Conservation (phyloP, 2,888 invertebrate species). For the Amiota communis region DNA sequence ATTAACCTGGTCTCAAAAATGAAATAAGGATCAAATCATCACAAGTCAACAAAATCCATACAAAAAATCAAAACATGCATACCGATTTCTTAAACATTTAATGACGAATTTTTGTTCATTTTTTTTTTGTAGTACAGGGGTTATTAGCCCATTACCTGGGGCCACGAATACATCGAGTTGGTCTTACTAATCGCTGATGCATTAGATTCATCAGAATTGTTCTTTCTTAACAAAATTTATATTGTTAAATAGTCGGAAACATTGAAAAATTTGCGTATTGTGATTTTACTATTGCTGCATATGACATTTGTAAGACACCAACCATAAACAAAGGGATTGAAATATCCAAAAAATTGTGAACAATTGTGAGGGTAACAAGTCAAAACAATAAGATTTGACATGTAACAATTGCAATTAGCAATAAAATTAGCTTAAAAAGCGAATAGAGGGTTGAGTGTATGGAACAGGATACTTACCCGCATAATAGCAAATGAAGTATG, state of each 20-base stretch:
- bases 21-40: not conserved
- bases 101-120: no score
- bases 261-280: not conserved
- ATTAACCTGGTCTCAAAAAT: not conserved
- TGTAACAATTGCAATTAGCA: constrained; percentile 25
- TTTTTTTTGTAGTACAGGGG: no score
- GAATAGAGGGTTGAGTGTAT: not conserved
- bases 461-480: constrained; percentile 19
- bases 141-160: no score
- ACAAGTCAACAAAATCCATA: not conserved
- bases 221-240: not conserved
- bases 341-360: not conserved
- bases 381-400: constrained; percentile 19
- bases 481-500: not conserved
- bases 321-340: not conserved
- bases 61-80: not conserved
- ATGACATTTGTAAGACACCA: constrained; percentile 15
- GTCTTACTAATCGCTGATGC: no score
- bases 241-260: not conserved
- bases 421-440: not conserved
- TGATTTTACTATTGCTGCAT: not conserved
- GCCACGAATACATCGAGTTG: no score
- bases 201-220: no score
- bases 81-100: not conserved
- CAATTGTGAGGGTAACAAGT: not conserved